A percentile compares a stretch with the other conserved stretches of the same genome.
These are phyloP conservation scores for Ditula angustiorana DNA, from an alignment of 2,888 invertebrate genomes.

Conservation along the genomic window DNA sequence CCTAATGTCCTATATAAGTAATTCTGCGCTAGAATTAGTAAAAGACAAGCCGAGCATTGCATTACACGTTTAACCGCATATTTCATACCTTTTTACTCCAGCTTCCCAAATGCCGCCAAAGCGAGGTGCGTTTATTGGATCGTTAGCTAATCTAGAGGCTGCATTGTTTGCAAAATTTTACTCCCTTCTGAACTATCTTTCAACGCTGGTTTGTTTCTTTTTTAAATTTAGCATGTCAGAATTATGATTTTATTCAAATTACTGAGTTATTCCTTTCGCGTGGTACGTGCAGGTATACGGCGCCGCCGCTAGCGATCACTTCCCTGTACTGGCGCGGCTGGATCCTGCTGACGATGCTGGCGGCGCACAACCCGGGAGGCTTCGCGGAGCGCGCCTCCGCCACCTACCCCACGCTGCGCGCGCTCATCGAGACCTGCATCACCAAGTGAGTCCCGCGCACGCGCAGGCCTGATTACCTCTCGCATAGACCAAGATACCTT, in stretches of 20 bases:
- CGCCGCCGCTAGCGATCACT: conserved; percentile 95
- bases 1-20: no score
- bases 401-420: conserved; percentile 95
- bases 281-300: conserved; percentile 84
- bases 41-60: background rate
- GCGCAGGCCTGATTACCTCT: background rate
- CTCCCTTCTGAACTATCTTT: background rate
- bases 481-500: no score
- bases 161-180: background rate
- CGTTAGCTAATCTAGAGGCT: background rate
- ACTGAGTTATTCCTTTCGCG: no score
- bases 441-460: conserved; percentile 88
- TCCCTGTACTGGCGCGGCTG: conserved; percentile 98
- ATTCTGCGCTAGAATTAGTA: background rate
- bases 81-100: background rate
- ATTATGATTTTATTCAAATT: no score
- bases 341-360: conserved; percentile 90
- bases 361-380: conserved; percentile 95
- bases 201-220: no score
- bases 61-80: background rate
- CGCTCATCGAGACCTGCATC: conserved; percentile 98
- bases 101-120: background rate
- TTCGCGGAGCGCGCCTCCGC: conserved; percentile 96
- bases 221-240: no score
- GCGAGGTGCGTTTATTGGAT: background rate